Evolutionary conservation across 2,888 invertebrate species (phyloP).

Genomic region (Drosophila mimica): DNA sequence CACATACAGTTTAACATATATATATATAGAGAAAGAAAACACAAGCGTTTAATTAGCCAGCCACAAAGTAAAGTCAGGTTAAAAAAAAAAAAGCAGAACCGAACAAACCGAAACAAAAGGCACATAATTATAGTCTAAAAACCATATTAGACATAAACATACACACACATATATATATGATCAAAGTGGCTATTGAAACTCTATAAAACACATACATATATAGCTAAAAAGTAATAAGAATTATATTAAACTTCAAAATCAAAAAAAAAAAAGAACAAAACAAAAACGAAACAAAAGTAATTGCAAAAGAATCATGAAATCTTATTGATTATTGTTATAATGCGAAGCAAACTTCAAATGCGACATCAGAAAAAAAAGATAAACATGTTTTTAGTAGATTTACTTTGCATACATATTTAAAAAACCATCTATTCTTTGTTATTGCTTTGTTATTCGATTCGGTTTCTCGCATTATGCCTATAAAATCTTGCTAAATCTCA

Average conservation of each 20-base stretch:
- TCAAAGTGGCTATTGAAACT: slow-evolving; percentile 49
- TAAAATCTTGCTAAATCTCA: slow-evolving; percentile 52
- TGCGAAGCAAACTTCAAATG: slow-evolving; percentile 73
- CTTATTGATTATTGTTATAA: slow-evolving; percentile 82
- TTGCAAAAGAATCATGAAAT: slow-evolving; percentile 69
- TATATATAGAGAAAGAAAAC: background rate
- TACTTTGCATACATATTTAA: slow-evolving; percentile 35
- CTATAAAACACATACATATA: slow-evolving; percentile 11
- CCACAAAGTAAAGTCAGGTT: slow-evolving; percentile 30
- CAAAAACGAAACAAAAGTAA: slow-evolving; percentile 53
- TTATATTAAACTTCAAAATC: slow-evolving; percentile 1
- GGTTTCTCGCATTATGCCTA: slow-evolving; percentile 58
- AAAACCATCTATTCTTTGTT: slow-evolving; percentile 7
- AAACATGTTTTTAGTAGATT: slow-evolving; percentile 37
- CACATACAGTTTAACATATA: slow-evolving; percentile 10
- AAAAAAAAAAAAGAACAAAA: background rate
- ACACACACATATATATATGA: slow-evolving; percentile 31
- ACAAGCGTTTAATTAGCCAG: slow-evolving; percentile 41
- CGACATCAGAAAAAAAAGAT: slow-evolving; percentile 27
- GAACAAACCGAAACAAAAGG: slow-evolving; percentile 35
- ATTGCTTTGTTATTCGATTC: slow-evolving; percentile 16
- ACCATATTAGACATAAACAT: slow-evolving; percentile 10
- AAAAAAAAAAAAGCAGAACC: slow-evolving; percentile 27
- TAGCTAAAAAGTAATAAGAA: slow-evolving; percentile 16
- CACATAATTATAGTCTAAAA: slow-evolving; percentile 42